phyloP scores from a whole-genome alignment of 2,797 vertebrate genomes.

The Tiaroga cobitis region DNA sequence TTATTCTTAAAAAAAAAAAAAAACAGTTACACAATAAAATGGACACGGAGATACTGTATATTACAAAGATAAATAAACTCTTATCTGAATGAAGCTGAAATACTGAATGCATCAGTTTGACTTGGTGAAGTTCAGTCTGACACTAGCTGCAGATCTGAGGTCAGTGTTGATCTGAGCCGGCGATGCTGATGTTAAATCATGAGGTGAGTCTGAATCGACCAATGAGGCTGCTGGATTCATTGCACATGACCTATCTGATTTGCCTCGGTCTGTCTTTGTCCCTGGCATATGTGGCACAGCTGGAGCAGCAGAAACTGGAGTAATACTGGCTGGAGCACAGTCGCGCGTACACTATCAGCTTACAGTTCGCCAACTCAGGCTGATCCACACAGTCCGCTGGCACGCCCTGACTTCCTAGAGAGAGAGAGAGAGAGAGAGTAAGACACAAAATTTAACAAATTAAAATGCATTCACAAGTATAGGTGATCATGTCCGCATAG shows the following conservation, averaged over 20 bases:
- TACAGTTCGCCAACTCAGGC: conserved; percentile 92
- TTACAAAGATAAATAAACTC: conserved; percentile 31
- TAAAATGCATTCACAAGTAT: not conserved
- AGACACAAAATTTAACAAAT: not conserved
- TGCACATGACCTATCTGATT: conserved; percentile 52
- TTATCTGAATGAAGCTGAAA: not conserved
- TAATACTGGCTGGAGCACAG: conserved; percentile 91
- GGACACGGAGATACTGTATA: not conserved
- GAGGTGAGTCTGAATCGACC: conserved; percentile 3
- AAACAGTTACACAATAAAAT: not conserved
- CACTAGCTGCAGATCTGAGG: conserved; percentile 32
- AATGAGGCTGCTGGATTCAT: not conserved
- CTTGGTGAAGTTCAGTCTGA: not conserved
- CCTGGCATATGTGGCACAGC: conserved; percentile 80
- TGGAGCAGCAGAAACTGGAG: conserved; percentile 95
- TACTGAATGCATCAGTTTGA: not conserved
- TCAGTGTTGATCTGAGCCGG: conserved; percentile 30
- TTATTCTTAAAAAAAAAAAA: not conserved
- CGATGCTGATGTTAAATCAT: not conserved
- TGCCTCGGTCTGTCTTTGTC: conserved; percentile 51
- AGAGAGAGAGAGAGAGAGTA: conserved; percentile 22
- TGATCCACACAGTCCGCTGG: conserved; percentile 85
- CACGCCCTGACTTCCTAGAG: conserved; percentile 53
- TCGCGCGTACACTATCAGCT: conserved; percentile 89
- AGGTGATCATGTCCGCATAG: not conserved